phyloP scores from a whole-genome alignment of 2,113 vertebrate genomes.

The Micromys minutus region DNA sequence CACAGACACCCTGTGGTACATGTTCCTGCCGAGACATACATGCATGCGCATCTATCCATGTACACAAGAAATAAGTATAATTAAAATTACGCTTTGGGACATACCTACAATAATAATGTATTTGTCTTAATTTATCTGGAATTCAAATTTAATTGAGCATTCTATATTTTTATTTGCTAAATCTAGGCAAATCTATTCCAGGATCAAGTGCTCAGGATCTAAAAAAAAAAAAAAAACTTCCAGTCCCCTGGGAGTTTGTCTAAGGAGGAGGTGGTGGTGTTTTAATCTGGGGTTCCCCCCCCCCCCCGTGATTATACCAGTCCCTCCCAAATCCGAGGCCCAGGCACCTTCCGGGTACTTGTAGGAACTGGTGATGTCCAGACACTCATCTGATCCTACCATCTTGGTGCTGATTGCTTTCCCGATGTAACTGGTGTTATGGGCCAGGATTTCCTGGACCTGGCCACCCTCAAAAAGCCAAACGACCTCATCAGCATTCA shows the following conservation, averaged over 20 bases:
- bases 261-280: background rate
- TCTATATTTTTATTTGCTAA: slow-evolving; percentile 6
- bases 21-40: background rate
- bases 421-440: slow-evolving; percentile 81
- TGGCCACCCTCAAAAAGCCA: slow-evolving; percentile 86
- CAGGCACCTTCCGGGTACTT: slow-evolving; percentile 90
- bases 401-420: slow-evolving; percentile 91
- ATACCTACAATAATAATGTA: background rate
- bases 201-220: background rate
- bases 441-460: slow-evolving; percentile 81
- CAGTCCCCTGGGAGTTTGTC: background rate
- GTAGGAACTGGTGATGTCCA: slow-evolving; percentile 88
- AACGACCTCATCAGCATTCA: slow-evolving; percentile 89
- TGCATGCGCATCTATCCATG: background rate
- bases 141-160: slow-evolving; percentile 31
- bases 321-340: background rate
- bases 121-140: slow-evolving; percentile 28
- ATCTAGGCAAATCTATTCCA: background rate
- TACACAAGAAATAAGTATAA: background rate
- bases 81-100: slow-evolving; percentile 4
- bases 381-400: slow-evolving; percentile 83
- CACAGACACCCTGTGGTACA: no score
- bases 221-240: no score
- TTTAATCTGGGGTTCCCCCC: background rate
- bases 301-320: rapidly evolving